Percentiles rank a stretch among this genome's conserved stretches.
Conservation (phyloP, 1,140 invertebrate genomes). For the Uloborus diversus region DNA sequence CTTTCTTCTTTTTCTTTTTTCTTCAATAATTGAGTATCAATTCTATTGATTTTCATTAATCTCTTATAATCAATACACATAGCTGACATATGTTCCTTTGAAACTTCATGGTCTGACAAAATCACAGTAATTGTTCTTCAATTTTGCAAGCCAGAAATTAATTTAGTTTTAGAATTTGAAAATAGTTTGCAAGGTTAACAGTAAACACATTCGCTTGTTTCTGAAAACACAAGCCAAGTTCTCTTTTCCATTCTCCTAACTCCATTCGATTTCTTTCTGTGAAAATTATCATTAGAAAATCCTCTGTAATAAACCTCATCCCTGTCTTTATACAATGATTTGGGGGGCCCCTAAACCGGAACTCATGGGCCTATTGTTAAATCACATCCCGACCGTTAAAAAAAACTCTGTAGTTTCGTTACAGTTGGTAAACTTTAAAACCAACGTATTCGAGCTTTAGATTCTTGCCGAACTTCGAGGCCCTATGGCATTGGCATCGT, state of each 20-base stretch:
- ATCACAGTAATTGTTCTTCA: constrained; percentile 15
- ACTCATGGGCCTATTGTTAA: too few species aligned
- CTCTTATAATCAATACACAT: neutral
- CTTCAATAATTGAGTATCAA: too few species aligned
- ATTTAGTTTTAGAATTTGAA: constrained; percentile 12
- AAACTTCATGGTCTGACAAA: constrained; percentile 9
- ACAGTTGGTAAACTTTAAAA: too few species aligned
- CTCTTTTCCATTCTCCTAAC: constrained; percentile 3
- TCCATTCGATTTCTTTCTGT: constrained; percentile 24
- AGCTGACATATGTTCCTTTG: constrained; percentile 13
- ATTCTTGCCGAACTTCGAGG: too few species aligned
- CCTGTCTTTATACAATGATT: constrained; percentile 32
- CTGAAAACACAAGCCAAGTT: constrained; percentile 18
- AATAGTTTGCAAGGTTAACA: constrained; percentile 13
- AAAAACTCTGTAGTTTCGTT: too few species aligned
- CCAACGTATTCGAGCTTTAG: too few species aligned
- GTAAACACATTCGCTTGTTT: constrained; percentile 30
- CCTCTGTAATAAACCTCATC: constrained; percentile 26
- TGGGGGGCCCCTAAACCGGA: too few species aligned
- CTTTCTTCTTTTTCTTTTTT: too few species aligned
- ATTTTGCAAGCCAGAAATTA: constrained; percentile 18
- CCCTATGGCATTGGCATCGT: too few species aligned
- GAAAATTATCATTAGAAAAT: constrained; percentile 9
- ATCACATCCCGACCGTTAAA: too few species aligned
- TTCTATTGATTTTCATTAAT: too few species aligned